phyloP scores from a whole-genome alignment of 2,888 invertebrate species.

The Tinea pellionella region DNA sequence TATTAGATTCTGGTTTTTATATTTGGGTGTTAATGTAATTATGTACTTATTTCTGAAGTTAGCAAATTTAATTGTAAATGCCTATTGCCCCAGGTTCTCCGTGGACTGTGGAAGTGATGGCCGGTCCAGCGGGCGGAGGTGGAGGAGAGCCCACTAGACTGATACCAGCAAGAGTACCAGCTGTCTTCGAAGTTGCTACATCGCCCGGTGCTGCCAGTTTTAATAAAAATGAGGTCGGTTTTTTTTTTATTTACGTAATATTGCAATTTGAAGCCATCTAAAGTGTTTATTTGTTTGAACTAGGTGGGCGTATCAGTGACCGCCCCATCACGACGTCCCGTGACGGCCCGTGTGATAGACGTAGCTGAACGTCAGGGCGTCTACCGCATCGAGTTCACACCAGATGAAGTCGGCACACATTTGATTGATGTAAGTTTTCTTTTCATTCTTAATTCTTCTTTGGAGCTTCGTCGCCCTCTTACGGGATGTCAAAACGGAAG shows the following conservation, averaged over 20 bases:
- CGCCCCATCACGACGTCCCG: slow-evolving; percentile 87
- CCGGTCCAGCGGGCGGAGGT: slow-evolving; percentile 75
- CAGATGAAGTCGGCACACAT: slow-evolving; percentile 94
- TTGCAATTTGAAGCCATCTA: neutral
- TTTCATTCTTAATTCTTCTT: slow-evolving; percentile 4
- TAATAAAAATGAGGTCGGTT: slow-evolving; percentile 51
- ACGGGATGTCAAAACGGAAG: slow-evolving; percentile 2
- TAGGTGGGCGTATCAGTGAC: slow-evolving; percentile 75
- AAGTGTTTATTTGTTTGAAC: neutral
- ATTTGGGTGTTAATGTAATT: too few species aligned
- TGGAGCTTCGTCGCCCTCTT: neutral
- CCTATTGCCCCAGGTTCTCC: slow-evolving; percentile 83
- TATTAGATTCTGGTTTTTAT: too few species aligned
- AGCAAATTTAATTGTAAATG: too few species aligned
- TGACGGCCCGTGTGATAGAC: slow-evolving; percentile 85
- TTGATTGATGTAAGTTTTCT: slow-evolving; percentile 81
- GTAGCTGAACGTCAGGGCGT: slow-evolving; percentile 82
- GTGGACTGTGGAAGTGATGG: slow-evolving; percentile 93
- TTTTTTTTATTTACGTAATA: too few species aligned
- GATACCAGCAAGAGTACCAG: slow-evolving; percentile 89
- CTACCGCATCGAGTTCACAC: slow-evolving; percentile 92
- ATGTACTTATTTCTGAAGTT: too few species aligned
- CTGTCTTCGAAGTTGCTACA: slow-evolving; percentile 89
- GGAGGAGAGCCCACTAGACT: slow-evolving; percentile 89
- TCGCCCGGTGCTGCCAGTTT: slow-evolving; percentile 56